phyloP scores from a whole-genome alignment of 1,140 invertebrate genomes.

The Matsumurasca onukii region DNA sequence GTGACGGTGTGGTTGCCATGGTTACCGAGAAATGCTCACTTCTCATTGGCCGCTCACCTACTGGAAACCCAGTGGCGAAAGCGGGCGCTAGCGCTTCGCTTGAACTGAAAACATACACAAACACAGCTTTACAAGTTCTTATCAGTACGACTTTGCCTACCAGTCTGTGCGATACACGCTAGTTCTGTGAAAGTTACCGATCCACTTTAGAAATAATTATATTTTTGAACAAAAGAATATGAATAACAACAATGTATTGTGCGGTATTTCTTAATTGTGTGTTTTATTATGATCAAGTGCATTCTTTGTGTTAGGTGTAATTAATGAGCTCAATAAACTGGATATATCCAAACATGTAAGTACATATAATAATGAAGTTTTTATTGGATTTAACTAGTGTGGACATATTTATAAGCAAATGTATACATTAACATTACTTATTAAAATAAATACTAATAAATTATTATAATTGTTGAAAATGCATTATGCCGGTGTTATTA shows the following conservation, averaged over 20 bases:
- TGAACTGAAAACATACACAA: too few species aligned
- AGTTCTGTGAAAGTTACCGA: not conserved
- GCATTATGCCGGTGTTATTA: too few species aligned
- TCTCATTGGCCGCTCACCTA: constrained; percentile 4
- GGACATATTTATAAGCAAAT: too few species aligned
- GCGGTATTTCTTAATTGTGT: not conserved
- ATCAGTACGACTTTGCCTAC: not conserved
- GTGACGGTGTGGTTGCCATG: constrained; percentile 11
- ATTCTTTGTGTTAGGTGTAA: not conserved
- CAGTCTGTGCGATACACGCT: not conserved
- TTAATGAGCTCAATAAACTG: not conserved
- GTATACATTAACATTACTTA: too few species aligned
- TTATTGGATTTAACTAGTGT: too few species aligned
- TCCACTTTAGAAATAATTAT: not conserved
- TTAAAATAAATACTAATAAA: too few species aligned
- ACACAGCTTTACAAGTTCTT: not conserved
- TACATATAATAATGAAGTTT: too few species aligned
- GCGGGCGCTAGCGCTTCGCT: not conserved
- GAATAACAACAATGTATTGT: not conserved
- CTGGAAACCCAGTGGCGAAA: constrained; percentile 15
- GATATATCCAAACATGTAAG: too few species aligned
- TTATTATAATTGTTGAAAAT: too few species aligned
- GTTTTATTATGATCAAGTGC: not conserved
- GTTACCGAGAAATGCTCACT: constrained; percentile 12
- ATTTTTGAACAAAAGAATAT: not conserved